phyloP scores from a whole-genome alignment of 2,113 vertebrate genomes.

The Himantopus leucocephalus region DNA sequence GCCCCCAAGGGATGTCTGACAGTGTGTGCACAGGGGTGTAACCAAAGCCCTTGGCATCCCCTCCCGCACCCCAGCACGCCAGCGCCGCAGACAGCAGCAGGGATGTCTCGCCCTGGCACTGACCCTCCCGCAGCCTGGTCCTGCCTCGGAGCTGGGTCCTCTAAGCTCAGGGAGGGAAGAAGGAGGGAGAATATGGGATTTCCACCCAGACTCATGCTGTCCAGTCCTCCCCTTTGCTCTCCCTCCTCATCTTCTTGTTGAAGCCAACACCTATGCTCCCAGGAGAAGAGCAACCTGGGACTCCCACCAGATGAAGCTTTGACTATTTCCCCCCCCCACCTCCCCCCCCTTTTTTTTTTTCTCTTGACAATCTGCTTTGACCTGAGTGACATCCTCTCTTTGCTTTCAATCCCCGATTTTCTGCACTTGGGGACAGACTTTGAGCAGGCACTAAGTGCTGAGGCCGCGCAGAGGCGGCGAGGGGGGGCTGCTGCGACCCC shows the following conservation, averaged over 20 bases:
- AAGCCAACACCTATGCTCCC: not conserved
- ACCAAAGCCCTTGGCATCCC: not conserved
- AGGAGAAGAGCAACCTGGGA: not conserved
- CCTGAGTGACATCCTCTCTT: conserved; percentile 26
- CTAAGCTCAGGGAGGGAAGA: not conserved
- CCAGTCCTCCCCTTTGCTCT: not conserved
- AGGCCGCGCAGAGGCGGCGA: not conserved
- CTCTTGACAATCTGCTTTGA: conserved; percentile 16
- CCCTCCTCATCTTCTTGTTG: not conserved
- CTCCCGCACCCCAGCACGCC: rapidly evolving
- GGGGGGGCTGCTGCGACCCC: conserved; percentile 49
- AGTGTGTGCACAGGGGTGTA: not conserved
- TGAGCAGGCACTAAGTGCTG: conserved; percentile 23
- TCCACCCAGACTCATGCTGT: not conserved
- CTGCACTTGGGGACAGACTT: conserved; percentile 43
- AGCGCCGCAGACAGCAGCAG: not conserved
- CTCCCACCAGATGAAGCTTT: not conserved
- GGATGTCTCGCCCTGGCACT: not conserved
- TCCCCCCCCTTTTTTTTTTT: not conserved
- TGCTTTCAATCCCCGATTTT: conserved; percentile 18
- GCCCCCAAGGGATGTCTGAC: not conserved
- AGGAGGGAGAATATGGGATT: not conserved
- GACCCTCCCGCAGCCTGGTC: not conserved
- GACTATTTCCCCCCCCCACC: not conserved
- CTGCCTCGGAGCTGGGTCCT: not conserved